These are phyloP conservation scores for Eristalis arbustorum DNA, from an alignment of 2,888 invertebrate genomes.

Conservation along the genomic window DNA sequence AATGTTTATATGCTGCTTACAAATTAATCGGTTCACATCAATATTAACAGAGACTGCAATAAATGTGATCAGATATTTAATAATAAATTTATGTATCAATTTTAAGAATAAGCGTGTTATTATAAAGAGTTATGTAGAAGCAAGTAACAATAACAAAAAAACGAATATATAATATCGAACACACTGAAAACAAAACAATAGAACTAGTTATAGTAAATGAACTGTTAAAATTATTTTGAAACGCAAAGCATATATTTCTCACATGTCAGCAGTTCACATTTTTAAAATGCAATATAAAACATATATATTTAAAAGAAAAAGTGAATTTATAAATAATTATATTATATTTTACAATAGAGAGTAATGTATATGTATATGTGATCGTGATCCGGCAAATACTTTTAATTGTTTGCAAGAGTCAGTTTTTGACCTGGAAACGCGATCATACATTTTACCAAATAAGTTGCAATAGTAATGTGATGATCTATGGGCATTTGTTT, in stretches of 20 bases:
- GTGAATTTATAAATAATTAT: constrained; percentile 60
- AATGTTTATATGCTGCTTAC: constrained; percentile 31
- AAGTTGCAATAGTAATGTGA: constrained; percentile 76
- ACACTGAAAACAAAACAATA: constrained; percentile 38
- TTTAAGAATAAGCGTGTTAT: constrained; percentile 54
- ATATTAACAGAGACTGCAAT: constrained; percentile 80
- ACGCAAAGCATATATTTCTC: constrained; percentile 39
- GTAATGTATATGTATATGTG: constrained; percentile 72
- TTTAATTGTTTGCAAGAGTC: constrained; percentile 73
- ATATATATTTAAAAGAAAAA: constrained; percentile 54
- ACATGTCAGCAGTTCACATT: constrained; percentile 34
- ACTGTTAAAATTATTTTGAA: constrained; percentile 54
- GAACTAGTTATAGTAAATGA: constrained; percentile 37
- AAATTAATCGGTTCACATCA: constrained; percentile 73
- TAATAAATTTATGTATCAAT: constrained; percentile 77
- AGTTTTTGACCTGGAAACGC: constrained; percentile 71
- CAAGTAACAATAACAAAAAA: constrained; percentile 15
- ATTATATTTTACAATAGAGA: constrained; percentile 76
- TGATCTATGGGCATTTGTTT: constrained; percentile 49
- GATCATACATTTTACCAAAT: constrained; percentile 76
- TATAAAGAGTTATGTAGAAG: constrained; percentile 27
- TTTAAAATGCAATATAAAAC: constrained; percentile 47
- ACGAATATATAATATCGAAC: constrained; percentile 45
- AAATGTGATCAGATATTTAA: constrained; percentile 81
- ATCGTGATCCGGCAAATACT: constrained; percentile 75